Evolutionary conservation across 1,140 invertebrate genomes (phyloP).

Genomic region (Portunus trituberculatus): DNA sequence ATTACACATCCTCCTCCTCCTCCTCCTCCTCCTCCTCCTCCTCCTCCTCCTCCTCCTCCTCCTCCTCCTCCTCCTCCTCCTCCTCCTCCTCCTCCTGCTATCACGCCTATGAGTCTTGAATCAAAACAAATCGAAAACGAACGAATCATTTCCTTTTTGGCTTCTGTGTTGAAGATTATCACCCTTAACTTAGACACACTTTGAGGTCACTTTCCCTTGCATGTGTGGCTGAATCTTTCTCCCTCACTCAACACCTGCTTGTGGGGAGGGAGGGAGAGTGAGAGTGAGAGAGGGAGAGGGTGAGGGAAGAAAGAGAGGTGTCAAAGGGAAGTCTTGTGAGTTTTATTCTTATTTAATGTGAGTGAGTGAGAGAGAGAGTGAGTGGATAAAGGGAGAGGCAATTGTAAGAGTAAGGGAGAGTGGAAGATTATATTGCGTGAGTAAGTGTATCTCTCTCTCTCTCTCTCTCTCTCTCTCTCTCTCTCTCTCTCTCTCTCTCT

Average conservation of each 20-base stretch:
- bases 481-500: conserved; percentile 66
- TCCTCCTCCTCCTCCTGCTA: conserved; percentile 38
- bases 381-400: background rate
- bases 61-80: conserved; percentile 41
- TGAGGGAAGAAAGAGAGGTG: background rate
- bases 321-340: background rate
- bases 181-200: background rate
- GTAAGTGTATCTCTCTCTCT: conserved; percentile 49
- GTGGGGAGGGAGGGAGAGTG: background rate
- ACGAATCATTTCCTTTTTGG: conserved; percentile 39
- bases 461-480: conserved; percentile 57
- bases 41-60: background rate
- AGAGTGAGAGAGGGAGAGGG: background rate
- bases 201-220: background rate
- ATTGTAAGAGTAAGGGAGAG: background rate
- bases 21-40: background rate
- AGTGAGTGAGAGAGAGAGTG: too few species aligned
- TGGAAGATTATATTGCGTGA: background rate
- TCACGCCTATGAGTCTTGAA: conserved; percentile 47
- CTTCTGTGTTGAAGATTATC: background rate
- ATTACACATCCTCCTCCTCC: background rate
- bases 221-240: background rate
- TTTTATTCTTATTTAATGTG: background rate
- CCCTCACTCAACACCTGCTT: conserved; percentile 18
- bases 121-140: conserved; percentile 57